Percentiles rank a stretch among this genome's conserved stretches.
These are phyloP conservation scores for Oceanodroma tethys DNA, from an alignment of 2,113 vertebrate species.

Conservation along the genomic window DNA sequence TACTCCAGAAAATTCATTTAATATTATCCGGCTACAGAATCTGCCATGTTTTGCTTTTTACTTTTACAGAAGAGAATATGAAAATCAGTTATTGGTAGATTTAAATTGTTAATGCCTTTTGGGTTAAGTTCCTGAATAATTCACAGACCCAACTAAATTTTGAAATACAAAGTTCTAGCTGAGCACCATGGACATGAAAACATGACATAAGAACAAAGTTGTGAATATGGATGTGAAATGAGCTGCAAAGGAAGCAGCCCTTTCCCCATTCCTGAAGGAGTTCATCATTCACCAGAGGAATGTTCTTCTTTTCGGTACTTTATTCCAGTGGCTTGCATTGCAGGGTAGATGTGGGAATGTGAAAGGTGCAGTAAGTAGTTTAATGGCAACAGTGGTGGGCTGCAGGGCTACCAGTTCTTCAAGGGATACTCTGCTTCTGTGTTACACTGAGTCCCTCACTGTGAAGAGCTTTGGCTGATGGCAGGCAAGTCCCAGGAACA, in stretches of 20 bases:
- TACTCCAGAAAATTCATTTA: not conserved
- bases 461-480: not conserved
- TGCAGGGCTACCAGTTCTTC: not conserved
- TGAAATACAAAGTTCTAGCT: not conserved
- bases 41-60: not conserved
- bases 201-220: not conserved
- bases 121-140: not conserved
- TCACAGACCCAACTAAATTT: not conserved
- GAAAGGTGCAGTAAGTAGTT: not conserved
- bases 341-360: too few species aligned
- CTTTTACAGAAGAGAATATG: not conserved
- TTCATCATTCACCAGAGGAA: not conserved
- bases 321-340: not conserved
- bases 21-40: not conserved
- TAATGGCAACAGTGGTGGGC: not conserved
- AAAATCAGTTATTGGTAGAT: not conserved
- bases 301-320: not conserved
- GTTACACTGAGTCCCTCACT: not conserved
- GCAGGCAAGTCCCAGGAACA: not conserved
- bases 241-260: not conserved
- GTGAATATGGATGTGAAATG: not conserved
- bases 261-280: not conserved
- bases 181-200: not conserved
- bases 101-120: not conserved
- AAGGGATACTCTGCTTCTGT: not conserved